These are phyloP conservation scores for Bettongia penicillata DNA, from an alignment of 2,113 vertebrate species.

Conservation along the genomic window DNA sequence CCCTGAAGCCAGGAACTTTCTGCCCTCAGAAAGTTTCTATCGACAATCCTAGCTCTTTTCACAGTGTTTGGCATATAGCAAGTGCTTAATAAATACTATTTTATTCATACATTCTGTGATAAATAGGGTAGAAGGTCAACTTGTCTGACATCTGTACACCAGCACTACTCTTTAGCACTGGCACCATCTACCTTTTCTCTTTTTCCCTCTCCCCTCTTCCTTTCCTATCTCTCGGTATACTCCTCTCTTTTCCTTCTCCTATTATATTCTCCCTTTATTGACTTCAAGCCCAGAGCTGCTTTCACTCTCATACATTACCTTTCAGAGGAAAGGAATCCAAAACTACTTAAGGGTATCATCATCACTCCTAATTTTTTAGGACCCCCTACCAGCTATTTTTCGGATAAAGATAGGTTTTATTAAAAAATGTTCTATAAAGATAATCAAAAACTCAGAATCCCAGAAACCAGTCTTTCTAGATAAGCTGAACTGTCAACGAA, in stretches of 20 bases:
- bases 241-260: not conserved
- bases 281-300: not conserved
- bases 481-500: not conserved
- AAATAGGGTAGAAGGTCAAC: not conserved
- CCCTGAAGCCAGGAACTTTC: not conserved
- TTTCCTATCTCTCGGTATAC: not conserved
- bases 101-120: not conserved
- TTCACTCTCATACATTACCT: not conserved
- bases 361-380: not conserved
- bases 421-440: not conserved
- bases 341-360: not conserved
- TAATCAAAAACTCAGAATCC: not conserved
- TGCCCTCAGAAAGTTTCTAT: not conserved
- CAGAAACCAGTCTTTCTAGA: not conserved
- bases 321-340: not conserved
- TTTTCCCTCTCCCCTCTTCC: not conserved
- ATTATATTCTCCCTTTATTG: not conserved
- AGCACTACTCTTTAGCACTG: not conserved
- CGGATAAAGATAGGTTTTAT: not conserved
- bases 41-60: too few species aligned
- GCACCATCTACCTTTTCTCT: not conserved
- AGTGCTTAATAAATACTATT: not conserved
- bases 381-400: not conserved
- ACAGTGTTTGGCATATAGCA: not conserved
- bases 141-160: not conserved